Base-by-base conservation (phyloP, 2,113 vertebrate species). In the Hippolais icterina region DNA sequence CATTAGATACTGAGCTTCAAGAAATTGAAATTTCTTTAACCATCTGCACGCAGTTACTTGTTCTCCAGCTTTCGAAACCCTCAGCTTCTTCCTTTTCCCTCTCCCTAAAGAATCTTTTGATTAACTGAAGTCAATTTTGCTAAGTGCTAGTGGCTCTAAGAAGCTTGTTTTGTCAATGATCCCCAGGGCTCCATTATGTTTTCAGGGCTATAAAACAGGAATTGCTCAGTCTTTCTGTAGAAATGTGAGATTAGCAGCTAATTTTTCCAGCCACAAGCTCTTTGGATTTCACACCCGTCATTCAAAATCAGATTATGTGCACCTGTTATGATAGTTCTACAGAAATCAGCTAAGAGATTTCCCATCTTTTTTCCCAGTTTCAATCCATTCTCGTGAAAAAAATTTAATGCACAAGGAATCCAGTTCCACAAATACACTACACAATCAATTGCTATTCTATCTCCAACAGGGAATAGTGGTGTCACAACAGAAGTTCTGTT, bases 101-200 rank as follows among this genome's bases (percentile, higher is more conserved):
- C 41, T 15, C 63, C 53, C 90, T 15, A 22, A 89, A 95, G 90
- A 94, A 92, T 82, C 64, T 95, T 94, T 70, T 95, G 90, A 97
- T 96, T 94, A 97, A 89, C 95, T 91, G 94, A 96, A 96, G 96
- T 92, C 96, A 97, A 95, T 96, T 97, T 94, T 94, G 89, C 95
- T 96, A 97, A 97, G 97, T 97, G 96, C 96, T 92, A 90, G 85
- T 81, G 78, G 76, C 94, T 94, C 93, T 95, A 64, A 96, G 92
- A 94, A 96, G 88, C 94, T 91, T 90, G 74, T 94, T 95, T 65
- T 95, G 69, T 39, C 95, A 93, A 61, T 77, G 82, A 80, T 97
- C 92, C 92, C 96, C 52, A 87, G 84, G 91, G 96, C 39, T 94
- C 86, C 94, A 96, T 97, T 96, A 95, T 54, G 54, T 90, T 91